These are phyloP conservation scores for Rugalucina vietnamica DNA, from an alignment of 2,888 invertebrate genomes.

Conservation along the genomic window DNA sequence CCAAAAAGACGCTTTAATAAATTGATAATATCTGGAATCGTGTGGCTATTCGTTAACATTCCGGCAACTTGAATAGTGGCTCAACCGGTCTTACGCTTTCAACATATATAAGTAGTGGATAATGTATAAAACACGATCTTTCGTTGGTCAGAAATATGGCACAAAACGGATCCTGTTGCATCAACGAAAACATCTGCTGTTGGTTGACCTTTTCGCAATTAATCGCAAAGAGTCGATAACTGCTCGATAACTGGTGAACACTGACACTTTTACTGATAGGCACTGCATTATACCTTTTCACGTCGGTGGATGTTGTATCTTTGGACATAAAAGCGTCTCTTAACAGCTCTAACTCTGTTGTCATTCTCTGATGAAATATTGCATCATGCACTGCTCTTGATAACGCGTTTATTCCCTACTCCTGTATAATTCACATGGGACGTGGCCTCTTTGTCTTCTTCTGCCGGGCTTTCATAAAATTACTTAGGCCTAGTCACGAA, in stretches of 20 bases:
- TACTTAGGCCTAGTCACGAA: neutral
- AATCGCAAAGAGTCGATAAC: neutral
- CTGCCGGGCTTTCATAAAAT: neutral
- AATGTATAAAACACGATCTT: neutral
- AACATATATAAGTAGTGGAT: neutral
- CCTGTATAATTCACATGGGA: slow-evolving; percentile 2
- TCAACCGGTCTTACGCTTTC: neutral
- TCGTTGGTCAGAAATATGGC: neutral
- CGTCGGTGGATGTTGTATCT: neutral
- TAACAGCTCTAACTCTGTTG: neutral
- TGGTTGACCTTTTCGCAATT: neutral
- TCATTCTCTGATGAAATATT: neutral
- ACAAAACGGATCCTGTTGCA: neutral
- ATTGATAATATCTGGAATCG: neutral
- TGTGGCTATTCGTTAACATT: slow-evolving; percentile 13
- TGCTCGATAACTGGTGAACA: neutral
- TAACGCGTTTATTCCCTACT: neutral
- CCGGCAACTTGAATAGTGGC: neutral
- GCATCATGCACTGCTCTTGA: neutral
- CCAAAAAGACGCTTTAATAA: neutral
- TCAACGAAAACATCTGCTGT: neutral
- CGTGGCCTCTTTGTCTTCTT: neutral
- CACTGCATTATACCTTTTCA: slow-evolving; percentile 3
- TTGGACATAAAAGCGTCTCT: neutral
- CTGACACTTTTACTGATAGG: neutral